Evolutionary conservation across 2,797 vertebrate species (phyloP).

Genomic region (Myotis vivesi): DNA sequence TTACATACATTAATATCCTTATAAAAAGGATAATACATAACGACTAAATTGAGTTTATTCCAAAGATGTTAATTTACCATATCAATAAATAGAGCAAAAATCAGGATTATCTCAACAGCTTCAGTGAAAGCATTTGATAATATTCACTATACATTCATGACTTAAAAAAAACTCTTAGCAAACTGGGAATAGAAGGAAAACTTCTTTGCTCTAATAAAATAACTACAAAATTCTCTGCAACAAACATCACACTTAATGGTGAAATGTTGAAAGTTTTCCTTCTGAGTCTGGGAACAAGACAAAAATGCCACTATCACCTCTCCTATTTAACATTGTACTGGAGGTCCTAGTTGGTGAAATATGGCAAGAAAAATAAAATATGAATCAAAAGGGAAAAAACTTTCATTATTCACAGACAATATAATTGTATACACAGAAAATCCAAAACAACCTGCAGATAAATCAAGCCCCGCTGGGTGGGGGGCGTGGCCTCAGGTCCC

Average conservation of each 20-base stretch:
- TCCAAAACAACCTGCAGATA: background rate
- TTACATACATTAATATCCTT: background rate
- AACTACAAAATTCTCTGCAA: background rate
- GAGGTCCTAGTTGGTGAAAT: background rate
- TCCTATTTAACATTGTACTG: background rate
- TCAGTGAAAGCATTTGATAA: background rate
- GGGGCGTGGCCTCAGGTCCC: too few species aligned
- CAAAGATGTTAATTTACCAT: background rate
- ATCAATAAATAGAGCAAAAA: background rate
- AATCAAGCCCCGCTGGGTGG: background rate
- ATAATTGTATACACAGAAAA: background rate
- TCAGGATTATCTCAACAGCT: background rate
- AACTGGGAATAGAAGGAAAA: background rate
- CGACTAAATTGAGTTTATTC: background rate
- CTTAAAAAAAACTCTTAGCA: background rate
- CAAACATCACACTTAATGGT: background rate
- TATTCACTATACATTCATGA: background rate
- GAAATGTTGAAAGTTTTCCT: background rate
- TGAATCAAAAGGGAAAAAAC: background rate
- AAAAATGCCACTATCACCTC: background rate
- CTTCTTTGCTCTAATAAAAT: background rate
- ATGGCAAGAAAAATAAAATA: background rate
- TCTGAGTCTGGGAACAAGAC: background rate
- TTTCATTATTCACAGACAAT: background rate
- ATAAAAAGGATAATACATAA: background rate